These are phyloP conservation scores for Onthophagus sagittarius DNA, from an alignment of 2,888 invertebrate genomes.

Conservation along the genomic window DNA sequence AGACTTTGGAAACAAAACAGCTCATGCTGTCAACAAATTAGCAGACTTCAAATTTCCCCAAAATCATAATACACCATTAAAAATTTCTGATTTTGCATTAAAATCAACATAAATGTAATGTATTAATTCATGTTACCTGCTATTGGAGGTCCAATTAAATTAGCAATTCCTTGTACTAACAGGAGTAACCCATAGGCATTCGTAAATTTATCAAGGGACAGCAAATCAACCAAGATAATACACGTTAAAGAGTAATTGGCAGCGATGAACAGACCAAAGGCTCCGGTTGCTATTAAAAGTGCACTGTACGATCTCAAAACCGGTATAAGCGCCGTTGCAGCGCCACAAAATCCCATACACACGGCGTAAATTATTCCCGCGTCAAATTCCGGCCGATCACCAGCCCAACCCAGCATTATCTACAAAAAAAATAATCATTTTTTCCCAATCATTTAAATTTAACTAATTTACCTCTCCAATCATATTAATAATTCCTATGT, in stretches of 20 bases:
- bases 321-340: conserved; percentile 64
- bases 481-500: conserved; percentile 86
- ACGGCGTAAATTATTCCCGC: conserved; percentile 75
- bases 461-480: conserved; percentile 71
- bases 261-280: conserved; percentile 85
- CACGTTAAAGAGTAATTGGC: conserved; percentile 90
- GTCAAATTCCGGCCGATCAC: conserved; percentile 76
- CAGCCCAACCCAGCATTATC: conserved; percentile 83
- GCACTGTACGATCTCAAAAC: conserved; percentile 54
- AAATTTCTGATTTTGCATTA: too few species aligned
- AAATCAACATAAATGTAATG: too few species aligned
- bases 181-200: conserved; percentile 86
- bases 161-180: conserved; percentile 85
- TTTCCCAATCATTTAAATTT: background rate
- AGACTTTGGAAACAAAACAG: too few species aligned
- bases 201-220: conserved; percentile 86
- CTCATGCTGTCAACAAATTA: too few species aligned
- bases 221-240: conserved; percentile 84
- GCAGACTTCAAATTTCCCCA: too few species aligned
- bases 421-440: conserved; percentile 43
- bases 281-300: conserved; percentile 65
- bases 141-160: conserved; percentile 83
- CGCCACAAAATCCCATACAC: conserved; percentile 72
- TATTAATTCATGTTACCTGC: too few species aligned
- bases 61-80: too few species aligned